Percentiles rank a stretch among this genome's conserved stretches.
Evolutionary conservation across 2,888 invertebrate species (phyloP).

Genomic region (Pilophorus perplexus): DNA sequence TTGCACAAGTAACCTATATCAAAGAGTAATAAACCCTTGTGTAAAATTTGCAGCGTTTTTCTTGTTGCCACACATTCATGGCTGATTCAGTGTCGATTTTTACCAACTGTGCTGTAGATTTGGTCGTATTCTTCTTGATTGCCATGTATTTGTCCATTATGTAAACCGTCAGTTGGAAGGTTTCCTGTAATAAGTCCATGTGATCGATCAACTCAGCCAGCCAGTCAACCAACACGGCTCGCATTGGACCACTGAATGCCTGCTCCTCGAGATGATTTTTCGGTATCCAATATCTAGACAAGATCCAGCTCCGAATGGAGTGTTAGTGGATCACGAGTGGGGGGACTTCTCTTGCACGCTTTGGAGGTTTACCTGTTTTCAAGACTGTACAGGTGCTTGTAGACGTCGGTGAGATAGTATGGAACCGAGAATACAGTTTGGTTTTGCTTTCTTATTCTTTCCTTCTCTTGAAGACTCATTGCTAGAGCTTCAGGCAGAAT

Average conservation of each 20-base stretch:
- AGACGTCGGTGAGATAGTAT: conserved; percentile 7
- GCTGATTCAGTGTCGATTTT: too few relatives aligned
- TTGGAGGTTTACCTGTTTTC: conserved; percentile 28
- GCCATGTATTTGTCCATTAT: conserved; percentile 66
- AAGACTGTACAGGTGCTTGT: conserved; percentile 4
- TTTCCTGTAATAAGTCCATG: conserved; percentile 82
- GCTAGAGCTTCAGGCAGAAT: too few relatives aligned
- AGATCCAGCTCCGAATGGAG: too few relatives aligned
- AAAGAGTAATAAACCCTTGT: too few relatives aligned
- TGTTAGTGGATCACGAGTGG: too few relatives aligned
- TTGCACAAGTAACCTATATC: too few relatives aligned
- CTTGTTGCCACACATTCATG: too few relatives aligned
- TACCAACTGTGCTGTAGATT: conserved; percentile 14
- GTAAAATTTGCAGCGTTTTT: too few relatives aligned
- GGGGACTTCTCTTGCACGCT: too few relatives aligned
- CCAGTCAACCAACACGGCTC: conserved; percentile 89
- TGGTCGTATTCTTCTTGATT: background rate
- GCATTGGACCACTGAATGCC: conserved; percentile 78
- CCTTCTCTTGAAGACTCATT: too few relatives aligned
- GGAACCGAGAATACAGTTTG: background rate
- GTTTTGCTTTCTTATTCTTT: conserved; percentile 10
- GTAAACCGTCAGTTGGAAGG: conserved; percentile 82
- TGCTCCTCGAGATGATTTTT: conserved; percentile 60
- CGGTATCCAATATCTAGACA: conserved; percentile 3
- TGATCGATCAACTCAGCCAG: conserved; percentile 85